phyloP scores from a whole-genome alignment of 2,113 vertebrate genomes.

The Abramis brama region DNA sequence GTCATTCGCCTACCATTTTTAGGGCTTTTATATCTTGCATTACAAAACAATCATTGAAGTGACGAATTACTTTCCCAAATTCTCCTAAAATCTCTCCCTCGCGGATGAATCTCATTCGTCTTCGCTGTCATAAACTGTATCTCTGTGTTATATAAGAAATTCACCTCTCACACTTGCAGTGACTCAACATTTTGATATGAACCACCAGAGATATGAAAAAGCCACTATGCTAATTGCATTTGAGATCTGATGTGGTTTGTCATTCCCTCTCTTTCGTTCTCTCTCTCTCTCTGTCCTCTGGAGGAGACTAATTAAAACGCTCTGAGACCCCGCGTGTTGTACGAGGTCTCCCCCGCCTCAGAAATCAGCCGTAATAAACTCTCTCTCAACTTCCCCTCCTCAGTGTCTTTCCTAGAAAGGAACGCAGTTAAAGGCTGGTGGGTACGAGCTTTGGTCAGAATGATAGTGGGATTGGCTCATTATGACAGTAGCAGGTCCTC shows the following conservation, averaged over 20 bases:
- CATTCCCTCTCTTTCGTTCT: constrained; percentile 41
- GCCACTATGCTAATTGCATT: constrained; percentile 35
- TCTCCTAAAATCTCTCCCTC: neutral
- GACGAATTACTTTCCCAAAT: neutral
- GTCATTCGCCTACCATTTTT: neutral
- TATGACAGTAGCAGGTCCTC: constrained; percentile 33
- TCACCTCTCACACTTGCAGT: constrained; percentile 38
- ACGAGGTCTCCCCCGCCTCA: constrained; percentile 22
- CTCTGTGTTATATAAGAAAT: constrained; percentile 35
- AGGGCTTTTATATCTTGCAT: neutral
- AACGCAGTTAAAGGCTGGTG: constrained; percentile 37
- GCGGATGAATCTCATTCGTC: constrained; percentile 24
- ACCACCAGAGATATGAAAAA: constrained; percentile 45
- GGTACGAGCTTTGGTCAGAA: constrained; percentile 39
- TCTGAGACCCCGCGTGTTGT: constrained; percentile 10
- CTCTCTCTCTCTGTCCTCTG: constrained; percentile 28
- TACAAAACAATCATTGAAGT: constrained; percentile 28
- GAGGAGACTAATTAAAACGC: constrained; percentile 58
- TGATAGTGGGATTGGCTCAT: constrained; percentile 37
- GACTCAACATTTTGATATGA: constrained; percentile 48
- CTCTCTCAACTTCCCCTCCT: constrained; percentile 32
- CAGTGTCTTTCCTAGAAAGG: constrained; percentile 62
- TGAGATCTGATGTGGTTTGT: constrained; percentile 55
- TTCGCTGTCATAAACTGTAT: constrained; percentile 39
- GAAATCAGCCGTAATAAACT: constrained; percentile 46